Base-by-base conservation (phyloP, 2,888 invertebrate species). In the Nipponacmea schrenckii region DNA sequence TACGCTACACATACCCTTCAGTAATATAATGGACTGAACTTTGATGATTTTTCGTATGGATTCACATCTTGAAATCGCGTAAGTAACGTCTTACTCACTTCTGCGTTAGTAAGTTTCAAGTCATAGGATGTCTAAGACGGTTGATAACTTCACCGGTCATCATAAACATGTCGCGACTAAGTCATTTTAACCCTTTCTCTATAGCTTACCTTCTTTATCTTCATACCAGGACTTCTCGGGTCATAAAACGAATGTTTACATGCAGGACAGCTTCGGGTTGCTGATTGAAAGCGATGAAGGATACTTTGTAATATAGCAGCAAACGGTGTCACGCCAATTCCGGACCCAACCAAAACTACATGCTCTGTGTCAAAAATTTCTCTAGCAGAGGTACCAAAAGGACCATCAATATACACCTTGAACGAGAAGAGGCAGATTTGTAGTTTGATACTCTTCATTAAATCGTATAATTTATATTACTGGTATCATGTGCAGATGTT, bases 281-380 rank as follows among this genome's bases (percentile, higher is more conserved):
- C 94, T 86, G 94, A 94, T 93, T 95, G 94, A 89, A 96, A 96
- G 69, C 95, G 92, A 88, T 94, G 94, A 95, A 96, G 96, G 80
- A 97, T 94, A 27, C 94, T 94, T 88, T 97, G 97, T 64, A 97
- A 91, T 82, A 98, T 96, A 72, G 96, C 96, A 7, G 97, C 97
- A 89, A 96, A 97, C 0, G 97, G 97, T 0, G 97, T 98, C 0
- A 98, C 97, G 0, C 98, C 98, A 73, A 98, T 98, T 12, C 97
- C 97, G 0, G 97, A 96, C 0, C 95, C 97, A 77, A 98, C 94
- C 39, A 98, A 91, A 8, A 96, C 95, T 0, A 97, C 97, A 89
- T 98, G 97, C 86, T 96, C 94, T 0, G 96, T 96, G 76, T 94
- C 92, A 90, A 97, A 97, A 80, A 97, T 97, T 89, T 96, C 96